These are phyloP conservation scores for Pycnonotus jocosus DNA, from an alignment of 2,113 vertebrate genomes.

Conservation along the genomic window DNA sequence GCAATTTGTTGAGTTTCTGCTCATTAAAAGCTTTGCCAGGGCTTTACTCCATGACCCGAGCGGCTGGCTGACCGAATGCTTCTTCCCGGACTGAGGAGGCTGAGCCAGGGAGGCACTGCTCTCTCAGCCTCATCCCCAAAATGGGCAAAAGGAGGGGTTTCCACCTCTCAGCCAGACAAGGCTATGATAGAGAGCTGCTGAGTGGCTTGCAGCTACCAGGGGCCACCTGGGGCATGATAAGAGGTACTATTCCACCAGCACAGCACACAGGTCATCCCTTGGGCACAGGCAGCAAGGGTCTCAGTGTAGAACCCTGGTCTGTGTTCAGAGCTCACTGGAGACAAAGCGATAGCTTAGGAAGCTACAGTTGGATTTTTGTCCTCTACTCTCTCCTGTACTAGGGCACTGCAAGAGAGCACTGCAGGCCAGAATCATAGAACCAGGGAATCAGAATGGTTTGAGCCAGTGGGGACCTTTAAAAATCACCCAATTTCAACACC, in stretches of 20 bases:
- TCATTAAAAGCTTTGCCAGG: background rate
- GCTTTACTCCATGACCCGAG: background rate
- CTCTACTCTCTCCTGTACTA: background rate
- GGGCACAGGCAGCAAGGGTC: background rate
- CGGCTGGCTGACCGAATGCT: background rate
- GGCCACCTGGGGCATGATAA: background rate
- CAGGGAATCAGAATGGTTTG: background rate
- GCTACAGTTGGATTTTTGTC: background rate
- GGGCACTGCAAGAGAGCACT: background rate
- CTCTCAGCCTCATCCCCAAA: background rate
- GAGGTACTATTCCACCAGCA: background rate
- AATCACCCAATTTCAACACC: background rate
- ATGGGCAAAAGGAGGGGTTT: background rate
- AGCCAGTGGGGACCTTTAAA: background rate
- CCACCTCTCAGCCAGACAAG: background rate
- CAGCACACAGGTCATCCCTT: background rate
- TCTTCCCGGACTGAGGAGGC: background rate
- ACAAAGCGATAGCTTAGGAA: background rate
- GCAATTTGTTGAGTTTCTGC: background rate
- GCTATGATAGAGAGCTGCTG: accelerated
- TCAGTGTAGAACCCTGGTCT: accelerated
- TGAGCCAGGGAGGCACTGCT: background rate
- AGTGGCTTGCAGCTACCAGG: background rate
- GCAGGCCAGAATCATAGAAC: background rate
- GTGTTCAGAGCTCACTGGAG: background rate